Evolutionary conservation across 2,888 invertebrate species (phyloP), one percentile per base, ranked within the genome.

Genomic region (Petrolisthes cinctipes): DNA sequence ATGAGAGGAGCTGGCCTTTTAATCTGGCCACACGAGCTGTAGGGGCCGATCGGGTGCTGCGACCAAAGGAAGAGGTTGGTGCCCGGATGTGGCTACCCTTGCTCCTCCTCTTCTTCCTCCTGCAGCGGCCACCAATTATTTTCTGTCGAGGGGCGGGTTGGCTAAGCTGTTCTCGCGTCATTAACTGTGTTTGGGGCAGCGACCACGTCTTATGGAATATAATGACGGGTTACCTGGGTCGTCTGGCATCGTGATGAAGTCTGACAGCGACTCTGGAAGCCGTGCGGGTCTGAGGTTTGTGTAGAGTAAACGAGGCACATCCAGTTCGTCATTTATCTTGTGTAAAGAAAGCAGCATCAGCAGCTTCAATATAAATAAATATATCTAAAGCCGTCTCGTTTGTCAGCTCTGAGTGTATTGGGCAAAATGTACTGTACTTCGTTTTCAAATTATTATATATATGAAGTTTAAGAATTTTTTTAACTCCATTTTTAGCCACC

Each of bases 111-210:
- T 37, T 37, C 37, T 2, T 37, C 37, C 37, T 37, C 73, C 23
- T 73, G 23, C 73, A 73, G 73, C 11, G 73, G 73, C 73, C 82
- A 54, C 83, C 83, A 73, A 83, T 83, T 83, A 83, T 83, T 73
- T 83, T 56, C 54, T 83, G 83, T 83, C 83, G 83, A 73, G 83
- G 73, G 73, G 83, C 53, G 71, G 56, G 54, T 73, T 54, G 54
- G 83, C 71, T 71, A 71, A 73, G 73, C 83, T 83, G 83, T 83
- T 73, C 56, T 73, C 71, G 83, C 73, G 73, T 83, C 83, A 83
- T 83, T 83, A 83, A 71, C 61, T 80, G 56, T 73, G 83, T 83
- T 71, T 82, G 82, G 71, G 11, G 82, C 71, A 82, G 82, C 71
- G 82, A 54, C 54, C n/a, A 20, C 71, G 54, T 71, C 73, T 53